Evolutionary conservation across 2,797 vertebrate species (phyloP), one percentile per base, ranked within the genome.

Genomic region (Manis pentadactyla): DNA sequence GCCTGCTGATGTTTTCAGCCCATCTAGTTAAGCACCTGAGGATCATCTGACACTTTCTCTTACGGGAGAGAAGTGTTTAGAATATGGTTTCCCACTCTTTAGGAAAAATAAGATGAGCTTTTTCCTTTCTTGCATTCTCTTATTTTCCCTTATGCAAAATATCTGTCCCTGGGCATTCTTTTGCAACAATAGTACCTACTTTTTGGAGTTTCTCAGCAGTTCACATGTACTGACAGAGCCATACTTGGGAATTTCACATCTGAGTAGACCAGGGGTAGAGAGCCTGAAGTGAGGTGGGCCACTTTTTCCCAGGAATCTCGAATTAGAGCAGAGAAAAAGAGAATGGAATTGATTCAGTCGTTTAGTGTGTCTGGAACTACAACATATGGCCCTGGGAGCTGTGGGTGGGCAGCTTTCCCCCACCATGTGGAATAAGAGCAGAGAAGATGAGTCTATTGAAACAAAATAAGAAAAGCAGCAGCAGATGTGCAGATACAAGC

Each of bases 21-120:
- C 37, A 39, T 39, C 37, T 39, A 39, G 37, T 39, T 53, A 21
- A 87, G 14, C 12, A 78, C 37, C 85, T 3, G 25, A 39, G 46
- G 25, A 87, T 55, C 23, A 15, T 55, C 83, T 78, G 89, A 74
- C 77, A 86, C n/a, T 75, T 71, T 74, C 34, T 89, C 12, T 46
- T 49, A 7, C 7, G 64, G 19, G 23, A 15, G 0, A 11, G 5
- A 14, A 13, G 61, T 85, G 2, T 74, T 59, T 85, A 61, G 46
- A 49, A 81, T 68, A 64, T 23, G 79, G 17, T 57, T 64, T 78
- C 55, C 37, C 84, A 51, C 34, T 59, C 5, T 29, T 57, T 4
- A 93, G 74, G 42, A 75, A 94, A 93, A 95, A 66, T 87, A 42
- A 55, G 31, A 81, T n/a, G 85, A 69, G 25, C 7, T 31, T 71